Base-by-base conservation (phyloP, 2,888 invertebrate genomes). In the Ornithoptera alexandrae region DNA sequence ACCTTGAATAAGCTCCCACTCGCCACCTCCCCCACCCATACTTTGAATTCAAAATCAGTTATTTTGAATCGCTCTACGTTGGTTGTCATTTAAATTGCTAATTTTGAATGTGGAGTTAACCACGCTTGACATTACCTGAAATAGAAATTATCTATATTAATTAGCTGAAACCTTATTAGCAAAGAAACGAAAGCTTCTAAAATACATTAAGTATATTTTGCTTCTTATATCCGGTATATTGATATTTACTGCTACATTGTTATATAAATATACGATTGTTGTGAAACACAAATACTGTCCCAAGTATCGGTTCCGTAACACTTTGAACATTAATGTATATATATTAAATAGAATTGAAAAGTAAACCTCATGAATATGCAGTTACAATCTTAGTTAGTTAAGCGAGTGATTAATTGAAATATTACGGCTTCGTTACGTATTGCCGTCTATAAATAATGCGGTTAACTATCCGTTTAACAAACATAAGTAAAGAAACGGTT, bases 281-380 rank as follows among this genome's bases (percentile, higher is more conserved):
- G 10, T 1, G 22, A 57, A 8, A 15, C 59, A 68, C 64, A 18
- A 60, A 64, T 42, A 59, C 56, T 15, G 42, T 56, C 17, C 18
- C 50, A 36, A 18, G 12, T 22, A 18, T 62, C 58, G 53, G 46
- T 53, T 50, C 30, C 15, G 39, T 65, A 61, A 57, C n/a, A 7
- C 24, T 62, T 65, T 15, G 5, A 61, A 60, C 39, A 61, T 39
- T 10, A 65, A 56, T 64, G n/a, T 50, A 63, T 58, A 68, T 64
- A 58, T 56, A 53, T 53, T 53, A 62, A 69, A 65, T 15, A 60
- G 67, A 73, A 72, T 65, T 70, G 73, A 73, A 73, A 74, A 73
- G 66, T 69, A 68, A 58, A 73, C 72, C 71, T 75, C 74, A 73
- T 73, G 71, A 76, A 76, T 75, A 74, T 73, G 67, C 69, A 72